Conservation (phyloP, 92 coral and sea anemone genomes). For the Epizoanthus illoricatus region DNA sequence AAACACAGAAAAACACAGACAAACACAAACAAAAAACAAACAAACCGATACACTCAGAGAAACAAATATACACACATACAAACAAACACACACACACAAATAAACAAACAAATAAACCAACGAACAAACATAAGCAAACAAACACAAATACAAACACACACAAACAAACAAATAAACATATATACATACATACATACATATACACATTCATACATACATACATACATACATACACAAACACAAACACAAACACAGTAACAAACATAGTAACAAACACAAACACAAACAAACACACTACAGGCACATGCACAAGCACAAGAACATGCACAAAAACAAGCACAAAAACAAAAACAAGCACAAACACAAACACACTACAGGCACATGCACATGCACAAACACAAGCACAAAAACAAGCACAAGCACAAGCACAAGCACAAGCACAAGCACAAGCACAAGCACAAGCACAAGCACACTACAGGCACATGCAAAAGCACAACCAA, state of each 20-base stretch:
- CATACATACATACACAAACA: not conserved
- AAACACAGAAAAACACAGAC: not conserved
- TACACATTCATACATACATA: not conserved
- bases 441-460: no score
- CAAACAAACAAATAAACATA: not conserved
- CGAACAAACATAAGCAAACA: not conserved
- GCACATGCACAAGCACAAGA: not conserved
- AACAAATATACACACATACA: not conserved
- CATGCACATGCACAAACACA: no score
- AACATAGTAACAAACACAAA: not conserved
- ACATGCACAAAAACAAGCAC: not conserved
- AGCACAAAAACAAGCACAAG: no score
- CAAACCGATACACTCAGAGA: not conserved
- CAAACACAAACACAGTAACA: not conserved
- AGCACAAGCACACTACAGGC: no score
- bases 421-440: no score
- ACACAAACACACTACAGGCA: no score
- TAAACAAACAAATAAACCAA: not conserved
- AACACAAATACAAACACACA: not conserved
- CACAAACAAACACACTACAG: not conserved
- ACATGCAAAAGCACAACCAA: no score
- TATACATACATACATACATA: not conserved
- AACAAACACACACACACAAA: not conserved
- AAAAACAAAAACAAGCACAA: no score
- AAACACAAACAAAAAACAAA: not conserved